Conservation (phyloP, 1,140 invertebrate genomes). For the Spodoptera frugiperda region DNA sequence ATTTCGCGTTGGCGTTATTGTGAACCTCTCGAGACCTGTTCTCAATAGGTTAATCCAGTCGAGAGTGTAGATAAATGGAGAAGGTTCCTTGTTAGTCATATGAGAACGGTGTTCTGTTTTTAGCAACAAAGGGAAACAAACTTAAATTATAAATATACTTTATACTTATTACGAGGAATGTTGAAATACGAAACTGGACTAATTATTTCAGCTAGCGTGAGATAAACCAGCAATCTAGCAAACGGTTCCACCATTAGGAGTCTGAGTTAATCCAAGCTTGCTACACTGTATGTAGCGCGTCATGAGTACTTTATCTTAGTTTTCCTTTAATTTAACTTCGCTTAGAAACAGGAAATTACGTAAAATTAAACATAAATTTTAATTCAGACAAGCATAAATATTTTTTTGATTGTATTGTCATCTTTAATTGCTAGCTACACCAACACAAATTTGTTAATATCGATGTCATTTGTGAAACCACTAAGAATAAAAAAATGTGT, state of each 20-base stretch:
- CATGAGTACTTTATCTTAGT: slow-evolving; percentile 11
- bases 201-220: neutral
- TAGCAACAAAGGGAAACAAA: neutral
- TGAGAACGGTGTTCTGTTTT: slow-evolving; percentile 11
- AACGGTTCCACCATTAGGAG: neutral
- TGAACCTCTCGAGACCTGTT: slow-evolving; percentile 16
- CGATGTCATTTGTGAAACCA: too few species aligned
- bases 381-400: too few species aligned
- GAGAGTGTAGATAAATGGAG: slow-evolving; percentile 4
- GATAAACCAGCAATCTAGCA: neutral
- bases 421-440: too few species aligned
- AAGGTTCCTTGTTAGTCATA: neutral
- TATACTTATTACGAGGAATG: neutral
- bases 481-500: too few species aligned
- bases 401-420: too few species aligned
- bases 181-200: neutral
- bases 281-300: neutral
- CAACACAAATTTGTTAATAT: too few species aligned
- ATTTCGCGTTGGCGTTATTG: slow-evolving; percentile 24
- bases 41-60: slow-evolving; percentile 12
- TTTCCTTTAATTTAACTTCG: neutral
- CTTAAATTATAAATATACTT: neutral
- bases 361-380: neutral
- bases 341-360: neutral
- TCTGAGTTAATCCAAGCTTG: slow-evolving; percentile 3